Conservation (phyloP, 2,113 vertebrate species). For the Actinemys pallida region DNA sequence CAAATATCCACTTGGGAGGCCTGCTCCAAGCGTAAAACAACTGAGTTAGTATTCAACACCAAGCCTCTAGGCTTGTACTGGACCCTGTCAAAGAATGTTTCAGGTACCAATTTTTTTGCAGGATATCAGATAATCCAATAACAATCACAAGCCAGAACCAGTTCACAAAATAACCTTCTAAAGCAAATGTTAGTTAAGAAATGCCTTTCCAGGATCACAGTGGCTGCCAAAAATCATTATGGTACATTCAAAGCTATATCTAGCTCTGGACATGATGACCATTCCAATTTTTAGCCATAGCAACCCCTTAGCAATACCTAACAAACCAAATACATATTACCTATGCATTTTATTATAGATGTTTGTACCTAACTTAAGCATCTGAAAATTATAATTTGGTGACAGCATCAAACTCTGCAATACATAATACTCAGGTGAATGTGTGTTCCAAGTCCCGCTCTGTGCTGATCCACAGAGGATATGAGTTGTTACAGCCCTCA, state of each 20-base stretch:
- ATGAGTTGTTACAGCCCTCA: not conserved
- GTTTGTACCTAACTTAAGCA: not conserved
- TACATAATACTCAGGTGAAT: not conserved
- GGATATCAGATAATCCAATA: not conserved
- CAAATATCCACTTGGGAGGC: conserved; percentile 46
- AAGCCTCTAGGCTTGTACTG: not conserved
- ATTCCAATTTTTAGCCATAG: not conserved
- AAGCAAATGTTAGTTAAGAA: not conserved
- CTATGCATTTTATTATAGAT: not conserved
- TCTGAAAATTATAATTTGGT: not conserved
- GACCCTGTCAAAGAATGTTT: not conserved
- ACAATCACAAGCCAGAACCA: not conserved
- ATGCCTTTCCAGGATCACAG: not conserved
- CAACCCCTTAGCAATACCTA: not conserved
- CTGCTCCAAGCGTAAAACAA: conserved; percentile 13
- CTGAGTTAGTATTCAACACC: not conserved
- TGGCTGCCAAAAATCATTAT: not conserved
- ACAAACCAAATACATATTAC: not conserved
- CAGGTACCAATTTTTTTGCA: not conserved
- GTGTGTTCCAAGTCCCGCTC: not conserved
- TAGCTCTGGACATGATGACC: not conserved
- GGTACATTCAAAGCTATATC: rapidly evolving
- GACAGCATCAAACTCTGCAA: not conserved
- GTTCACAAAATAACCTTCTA: not conserved
- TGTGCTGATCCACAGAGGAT: not conserved